Evolutionary conservation across 2,888 invertebrate genomes (phyloP).

Genomic region (Mythimna albipuncta): DNA sequence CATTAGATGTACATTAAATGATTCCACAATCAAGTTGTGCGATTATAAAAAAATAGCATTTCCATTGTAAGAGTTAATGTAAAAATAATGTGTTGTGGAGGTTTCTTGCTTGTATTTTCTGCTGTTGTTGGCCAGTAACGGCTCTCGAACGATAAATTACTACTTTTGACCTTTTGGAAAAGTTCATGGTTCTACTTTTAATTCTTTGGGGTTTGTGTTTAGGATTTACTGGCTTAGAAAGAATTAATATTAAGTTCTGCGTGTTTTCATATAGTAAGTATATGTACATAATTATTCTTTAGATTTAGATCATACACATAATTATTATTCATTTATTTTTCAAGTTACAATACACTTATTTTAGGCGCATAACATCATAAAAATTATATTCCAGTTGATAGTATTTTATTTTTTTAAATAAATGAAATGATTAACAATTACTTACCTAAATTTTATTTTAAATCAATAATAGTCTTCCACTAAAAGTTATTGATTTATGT

Average conservation of each 20-base stretch:
- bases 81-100: conserved; percentile 65
- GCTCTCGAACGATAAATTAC: conserved; percentile 32
- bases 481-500: background rate
- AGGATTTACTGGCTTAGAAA: background rate
- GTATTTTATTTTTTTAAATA: too few species aligned
- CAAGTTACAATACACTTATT: too few species aligned
- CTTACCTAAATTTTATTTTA: too few species aligned
- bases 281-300: background rate
- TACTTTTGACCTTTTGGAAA: conserved; percentile 39
- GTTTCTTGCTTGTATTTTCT: conserved; percentile 46
- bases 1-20: conserved; percentile 57
- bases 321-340: too few species aligned
- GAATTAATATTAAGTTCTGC: background rate
- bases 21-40: conserved; percentile 45
- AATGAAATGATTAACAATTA: too few species aligned
- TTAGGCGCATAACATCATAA: too few species aligned
- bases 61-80: conserved; percentile 72
- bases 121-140: conserved; percentile 26
- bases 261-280: background rate
- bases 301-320: background rate
- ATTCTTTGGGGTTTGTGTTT: background rate
- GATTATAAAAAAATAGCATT: conserved; percentile 61
- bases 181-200: conserved; percentile 43
- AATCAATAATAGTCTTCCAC: too few species aligned
- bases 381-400: too few species aligned